phyloP scores from a whole-genome alignment of 2,888 invertebrate species.

The Thymelicus acteon region DNA sequence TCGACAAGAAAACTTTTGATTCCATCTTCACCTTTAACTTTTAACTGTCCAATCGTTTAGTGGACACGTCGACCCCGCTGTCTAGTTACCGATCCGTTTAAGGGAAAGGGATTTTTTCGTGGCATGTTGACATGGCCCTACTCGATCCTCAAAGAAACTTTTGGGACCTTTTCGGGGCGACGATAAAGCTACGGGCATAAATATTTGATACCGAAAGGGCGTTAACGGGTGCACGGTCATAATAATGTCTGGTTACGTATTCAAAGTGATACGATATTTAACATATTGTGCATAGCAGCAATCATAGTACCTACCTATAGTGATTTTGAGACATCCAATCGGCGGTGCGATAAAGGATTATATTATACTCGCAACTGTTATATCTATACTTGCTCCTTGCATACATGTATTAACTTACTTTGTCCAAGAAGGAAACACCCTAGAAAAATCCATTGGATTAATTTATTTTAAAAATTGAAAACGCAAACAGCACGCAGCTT shows the following conservation, averaged over 20 bases:
- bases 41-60: not conserved
- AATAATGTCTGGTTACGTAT: not conserved
- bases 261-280: not conserved
- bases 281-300: not conserved
- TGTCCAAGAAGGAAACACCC: too few species aligned
- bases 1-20: not conserved
- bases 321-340: too few species aligned
- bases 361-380: too few species aligned
- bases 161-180: constrained; percentile 7
- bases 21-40: constrained; percentile 5
- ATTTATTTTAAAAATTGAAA: too few species aligned
- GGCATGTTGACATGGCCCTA: constrained; percentile 3
- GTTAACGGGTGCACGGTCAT: not conserved
- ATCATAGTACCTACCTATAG: too few species aligned
- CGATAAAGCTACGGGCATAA: constrained; percentile 2
- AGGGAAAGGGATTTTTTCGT: not conserved
- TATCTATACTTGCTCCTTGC: too few species aligned
- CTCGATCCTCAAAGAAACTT: constrained; percentile 5
- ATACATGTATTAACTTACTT: too few species aligned
- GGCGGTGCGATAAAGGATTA: too few species aligned
- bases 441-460: too few species aligned
- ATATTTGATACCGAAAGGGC: constrained; percentile 2
- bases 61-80: not conserved
- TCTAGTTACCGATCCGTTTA: constrained; percentile 2
- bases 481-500: not conserved